Evolutionary conservation across 2,888 invertebrate species (phyloP), one percentile per base, ranked within the genome.

Genomic region (Synanthedon formicaeformis): DNA sequence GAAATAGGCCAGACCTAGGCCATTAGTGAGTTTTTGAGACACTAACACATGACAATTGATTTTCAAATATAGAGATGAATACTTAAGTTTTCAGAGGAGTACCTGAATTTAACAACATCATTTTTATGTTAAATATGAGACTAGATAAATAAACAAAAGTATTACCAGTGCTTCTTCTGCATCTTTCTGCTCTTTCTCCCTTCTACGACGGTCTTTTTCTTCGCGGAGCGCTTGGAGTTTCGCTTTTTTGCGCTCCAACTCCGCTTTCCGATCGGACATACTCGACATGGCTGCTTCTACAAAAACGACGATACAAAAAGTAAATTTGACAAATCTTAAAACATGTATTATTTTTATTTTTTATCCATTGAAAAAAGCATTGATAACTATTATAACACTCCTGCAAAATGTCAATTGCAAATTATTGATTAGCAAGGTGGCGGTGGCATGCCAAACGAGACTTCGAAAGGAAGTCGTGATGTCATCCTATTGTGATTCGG

Each of bases 211-310:
- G 76, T 96, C 96, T 71, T 96, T 97, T 78, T 96, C 96, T 64
- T 96, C 96, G 2, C 96, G 89, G 53, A 97, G 89, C 18, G 95
- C 95, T 73, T 96, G 95, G 63, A 97, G 90, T 83, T 96, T 96
- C 23, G 95, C 96, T 78, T 96, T 96, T 80, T 97, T 97, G 57
- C 96, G 91, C 83, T 96, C 96, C 67, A 97, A 79, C 84, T 97
- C 96, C n/a, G 95, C 96, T 78, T 95, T 96, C 58, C 96, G 91
- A 83, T 96, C 96, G 52, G 94, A 92, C 94, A 95, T 94, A 58
- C 83, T 85, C 2, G 86, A 86, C 85, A 85, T 85, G 55, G 45
- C 65, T 61, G 54, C 53, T 60, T 57, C 69, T 73, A 55, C 3
- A 58, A 58, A 50, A 12, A 40, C 2, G 6, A 34, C 8, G 34